A percentile compares a stretch with the other conserved stretches of the same genome.
These are phyloP conservation scores for Apodemia mormo DNA, from an alignment of 2,888 invertebrate genomes.

Conservation along the genomic window DNA sequence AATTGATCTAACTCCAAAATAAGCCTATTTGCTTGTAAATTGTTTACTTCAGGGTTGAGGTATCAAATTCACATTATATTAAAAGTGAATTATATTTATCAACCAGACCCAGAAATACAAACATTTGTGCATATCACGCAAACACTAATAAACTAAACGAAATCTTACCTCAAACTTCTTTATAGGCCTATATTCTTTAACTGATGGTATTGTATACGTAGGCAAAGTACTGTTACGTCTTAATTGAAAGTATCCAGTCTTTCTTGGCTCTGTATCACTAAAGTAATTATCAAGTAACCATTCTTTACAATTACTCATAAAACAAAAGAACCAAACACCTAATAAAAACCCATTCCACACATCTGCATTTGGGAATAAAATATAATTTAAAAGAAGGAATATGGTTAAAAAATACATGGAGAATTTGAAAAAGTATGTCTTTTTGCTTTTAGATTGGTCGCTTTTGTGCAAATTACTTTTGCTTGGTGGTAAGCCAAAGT, in stretches of 20 bases:
- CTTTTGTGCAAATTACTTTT: constrained; percentile 49
- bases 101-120: no score
- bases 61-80: no score
- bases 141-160: no score
- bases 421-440: constrained; percentile 56
- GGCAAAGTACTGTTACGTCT: constrained; percentile 51
- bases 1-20: no score
- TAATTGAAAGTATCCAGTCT: constrained; percentile 48
- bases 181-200: constrained; percentile 83
- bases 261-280: constrained; percentile 56
- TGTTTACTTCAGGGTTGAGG: no score
- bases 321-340: constrained; percentile 68
- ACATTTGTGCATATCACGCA: no score
- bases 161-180: constrained; percentile 80
- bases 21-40: no score
- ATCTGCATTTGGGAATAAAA: constrained; percentile 63
- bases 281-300: constrained; percentile 70
- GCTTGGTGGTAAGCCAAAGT: constrained; percentile 59
- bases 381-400: constrained; percentile 56
- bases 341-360: constrained; percentile 73
- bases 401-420: constrained; percentile 67
- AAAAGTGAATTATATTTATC: no score
- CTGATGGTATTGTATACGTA: constrained; percentile 82
- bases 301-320: constrained; percentile 56
- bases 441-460: constrained; percentile 41